These are phyloP conservation scores for Pteropus alecto DNA, from an alignment of 2,113 vertebrate genomes.

Conservation along the genomic window DNA sequence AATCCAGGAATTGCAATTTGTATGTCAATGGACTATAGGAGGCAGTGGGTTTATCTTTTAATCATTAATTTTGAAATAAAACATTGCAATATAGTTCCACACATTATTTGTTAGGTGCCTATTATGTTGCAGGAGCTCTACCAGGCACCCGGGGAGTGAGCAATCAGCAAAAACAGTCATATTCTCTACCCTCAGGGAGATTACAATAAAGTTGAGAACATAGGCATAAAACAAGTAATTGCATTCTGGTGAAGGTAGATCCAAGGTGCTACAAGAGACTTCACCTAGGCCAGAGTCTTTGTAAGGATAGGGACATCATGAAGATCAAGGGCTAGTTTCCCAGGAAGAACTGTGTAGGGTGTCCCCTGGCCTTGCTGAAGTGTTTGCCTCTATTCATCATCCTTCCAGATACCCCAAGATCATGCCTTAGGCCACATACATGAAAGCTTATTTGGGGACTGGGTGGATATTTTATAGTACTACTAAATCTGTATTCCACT, in stretches of 20 bases:
- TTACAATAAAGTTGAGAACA: not conserved
- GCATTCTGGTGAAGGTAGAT: not conserved
- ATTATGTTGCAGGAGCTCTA: not conserved
- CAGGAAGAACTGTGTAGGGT: not conserved
- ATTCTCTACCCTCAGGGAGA: not conserved
- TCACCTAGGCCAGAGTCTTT: not conserved
- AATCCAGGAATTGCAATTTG: not conserved
- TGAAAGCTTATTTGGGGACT: not conserved
- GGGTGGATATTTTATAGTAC: not conserved
- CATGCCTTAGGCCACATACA: not conserved
- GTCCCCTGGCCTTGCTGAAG: not conserved
- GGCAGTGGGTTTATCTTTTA: not conserved
- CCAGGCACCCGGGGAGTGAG: not conserved
- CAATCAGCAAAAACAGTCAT: not conserved
- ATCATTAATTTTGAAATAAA: not conserved
- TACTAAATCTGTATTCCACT: not conserved
- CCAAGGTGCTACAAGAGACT: not conserved
- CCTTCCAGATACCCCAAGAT: not conserved
- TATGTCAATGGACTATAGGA: not conserved
- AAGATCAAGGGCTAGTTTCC: not conserved
- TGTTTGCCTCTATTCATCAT: not conserved
- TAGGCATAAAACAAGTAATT: not conserved
- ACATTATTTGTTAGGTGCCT: not conserved
- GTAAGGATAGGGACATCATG: not conserved
- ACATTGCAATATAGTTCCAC: not conserved